phyloP scores from a whole-genome alignment of 2,888 invertebrate species.

The Sabatieria punctata region DNA sequence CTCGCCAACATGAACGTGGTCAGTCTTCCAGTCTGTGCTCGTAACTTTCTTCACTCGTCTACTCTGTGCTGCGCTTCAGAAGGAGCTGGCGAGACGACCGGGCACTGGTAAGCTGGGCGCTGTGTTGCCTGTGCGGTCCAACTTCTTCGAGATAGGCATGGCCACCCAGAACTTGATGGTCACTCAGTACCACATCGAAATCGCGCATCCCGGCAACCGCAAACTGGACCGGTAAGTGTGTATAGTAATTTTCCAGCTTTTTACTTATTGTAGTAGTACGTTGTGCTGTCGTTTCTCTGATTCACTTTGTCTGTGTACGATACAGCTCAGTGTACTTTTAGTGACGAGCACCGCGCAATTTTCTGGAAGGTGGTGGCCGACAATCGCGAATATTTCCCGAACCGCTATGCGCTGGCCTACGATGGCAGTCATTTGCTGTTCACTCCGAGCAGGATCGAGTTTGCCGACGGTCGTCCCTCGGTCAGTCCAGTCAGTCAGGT shows the following conservation, averaged over 20 bases:
- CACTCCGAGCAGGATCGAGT: slow-evolving; percentile 16
- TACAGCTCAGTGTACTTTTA: no score
- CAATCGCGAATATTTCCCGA: slow-evolving; percentile 17
- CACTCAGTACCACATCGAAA: slow-evolving; percentile 24
- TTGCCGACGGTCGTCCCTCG: slow-evolving; percentile 13
- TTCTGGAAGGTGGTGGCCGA: slow-evolving; percentile 24
- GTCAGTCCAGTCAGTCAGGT: no score
- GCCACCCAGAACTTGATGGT: slow-evolving; percentile 17
- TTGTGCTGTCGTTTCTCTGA: no score
- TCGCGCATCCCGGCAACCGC: slow-evolving; percentile 20
- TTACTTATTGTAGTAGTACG: no score
- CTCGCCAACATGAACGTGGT: slow-evolving; percentile 18
- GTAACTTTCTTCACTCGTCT: no score
- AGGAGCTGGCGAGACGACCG: slow-evolving; percentile 5
- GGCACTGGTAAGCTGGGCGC: neutral
- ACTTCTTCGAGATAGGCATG: slow-evolving; percentile 22
- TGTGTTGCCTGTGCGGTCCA: slow-evolving; percentile 11
- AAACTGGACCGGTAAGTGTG: slow-evolving; percentile 24
- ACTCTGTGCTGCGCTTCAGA: no score
- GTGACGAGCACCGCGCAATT: slow-evolving; percentile 22
- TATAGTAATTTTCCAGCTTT: no score
- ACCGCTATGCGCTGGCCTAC: slow-evolving; percentile 21
- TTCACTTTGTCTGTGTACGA: no score
- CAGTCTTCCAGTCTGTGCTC: no score
- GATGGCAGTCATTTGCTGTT: slow-evolving; percentile 24